Evolutionary conservation across 2,797 vertebrate genomes (phyloP).

Genomic region (Chiroxiphia lanceolata): DNA sequence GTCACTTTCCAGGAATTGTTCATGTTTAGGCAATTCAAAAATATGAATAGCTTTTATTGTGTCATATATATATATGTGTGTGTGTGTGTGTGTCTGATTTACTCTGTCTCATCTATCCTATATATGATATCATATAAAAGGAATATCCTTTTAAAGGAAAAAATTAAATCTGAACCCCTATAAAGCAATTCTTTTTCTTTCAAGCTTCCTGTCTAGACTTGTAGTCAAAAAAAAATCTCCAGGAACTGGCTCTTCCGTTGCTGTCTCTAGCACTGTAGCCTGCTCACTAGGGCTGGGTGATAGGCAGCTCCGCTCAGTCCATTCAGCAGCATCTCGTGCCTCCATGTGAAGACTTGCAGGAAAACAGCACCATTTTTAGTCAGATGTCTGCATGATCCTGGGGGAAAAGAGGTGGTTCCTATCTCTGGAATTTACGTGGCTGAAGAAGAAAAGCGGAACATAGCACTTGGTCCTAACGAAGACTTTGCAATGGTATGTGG

Average conservation of each 20-base stretch:
- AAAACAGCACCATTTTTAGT: neutral
- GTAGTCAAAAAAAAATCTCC: constrained; percentile 1
- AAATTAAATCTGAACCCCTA: neutral
- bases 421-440: neutral
- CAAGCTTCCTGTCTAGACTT: constrained; percentile 70
- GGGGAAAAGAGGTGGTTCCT: neutral
- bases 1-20: neutral
- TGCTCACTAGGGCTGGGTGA: neutral
- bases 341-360: neutral
- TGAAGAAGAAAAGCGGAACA: neutral
- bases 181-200: constrained; percentile 28
- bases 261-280: neutral
- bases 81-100: neutral
- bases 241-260: neutral
- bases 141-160: constrained; percentile 30
- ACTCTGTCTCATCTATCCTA: neutral
- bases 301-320: neutral
- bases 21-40: neutral
- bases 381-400: neutral
- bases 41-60: neutral
- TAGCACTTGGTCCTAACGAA: neutral
- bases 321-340: neutral
- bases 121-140: neutral
- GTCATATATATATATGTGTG: neutral
- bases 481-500: constrained; percentile 18